These are phyloP conservation scores for Myocastor coypus DNA, from an alignment of 2,113 vertebrate genomes.

Conservation along the genomic window DNA sequence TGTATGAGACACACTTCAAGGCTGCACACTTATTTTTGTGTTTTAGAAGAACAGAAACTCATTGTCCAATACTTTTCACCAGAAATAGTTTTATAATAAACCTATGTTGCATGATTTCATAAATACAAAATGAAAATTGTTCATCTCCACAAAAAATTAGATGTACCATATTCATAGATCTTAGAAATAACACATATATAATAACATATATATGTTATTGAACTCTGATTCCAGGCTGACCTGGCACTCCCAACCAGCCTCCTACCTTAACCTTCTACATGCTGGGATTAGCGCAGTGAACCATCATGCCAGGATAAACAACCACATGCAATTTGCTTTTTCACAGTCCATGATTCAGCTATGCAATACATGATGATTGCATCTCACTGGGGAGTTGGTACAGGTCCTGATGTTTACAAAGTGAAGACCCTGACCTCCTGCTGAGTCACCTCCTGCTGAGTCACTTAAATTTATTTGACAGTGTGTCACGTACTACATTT, in stretches of 20 bases:
- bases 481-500: too few relatives aligned
- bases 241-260: background rate
- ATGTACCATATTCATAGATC: background rate
- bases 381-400: background rate
- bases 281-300: background rate
- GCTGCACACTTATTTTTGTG: background rate
- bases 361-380: background rate
- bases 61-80: background rate
- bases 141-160: background rate
- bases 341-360: background rate
- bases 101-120: background rate
- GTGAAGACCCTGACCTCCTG: too few relatives aligned
- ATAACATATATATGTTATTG: background rate
- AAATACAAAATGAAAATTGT: background rate
- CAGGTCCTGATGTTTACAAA: too few relatives aligned
- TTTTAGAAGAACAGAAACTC: background rate
- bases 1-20: background rate
- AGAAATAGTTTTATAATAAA: background rate
- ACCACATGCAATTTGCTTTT: background rate
- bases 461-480: too few relatives aligned
- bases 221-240: background rate
- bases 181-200: background rate
- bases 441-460: too few relatives aligned
- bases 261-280: background rate
- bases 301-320: background rate